Evolutionary conservation across 2,113 vertebrate genomes (phyloP).

Genomic region (Ciconia stormi): DNA sequence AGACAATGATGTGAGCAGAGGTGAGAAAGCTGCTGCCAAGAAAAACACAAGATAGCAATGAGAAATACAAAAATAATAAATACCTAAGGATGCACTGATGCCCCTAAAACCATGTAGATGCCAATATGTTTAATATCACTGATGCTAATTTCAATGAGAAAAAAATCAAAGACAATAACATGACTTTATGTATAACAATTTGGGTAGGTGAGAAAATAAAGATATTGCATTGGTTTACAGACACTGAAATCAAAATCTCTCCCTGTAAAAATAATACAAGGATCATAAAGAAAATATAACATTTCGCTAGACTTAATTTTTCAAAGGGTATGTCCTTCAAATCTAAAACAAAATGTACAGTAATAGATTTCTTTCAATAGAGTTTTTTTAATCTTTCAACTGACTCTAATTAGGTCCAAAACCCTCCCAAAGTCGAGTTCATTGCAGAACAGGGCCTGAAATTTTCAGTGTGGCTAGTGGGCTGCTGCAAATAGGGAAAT

Average conservation of each 20-base stretch:
- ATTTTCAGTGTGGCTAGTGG: not conserved
- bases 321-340: not conserved
- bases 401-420: not conserved
- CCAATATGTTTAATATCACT: not conserved
- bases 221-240: not conserved
- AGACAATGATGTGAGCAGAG: not conserved
- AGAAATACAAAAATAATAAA: not conserved
- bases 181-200: not conserved
- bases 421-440: not conserved
- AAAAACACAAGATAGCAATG: not conserved
- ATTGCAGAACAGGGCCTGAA: not conserved
- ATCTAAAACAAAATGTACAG: not conserved
- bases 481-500: not conserved
- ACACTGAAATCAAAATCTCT: not conserved
- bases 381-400: not conserved
- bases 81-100: not conserved
- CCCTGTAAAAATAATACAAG: not conserved
- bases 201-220: not conserved
- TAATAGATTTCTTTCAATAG: not conserved
- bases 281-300: not conserved
- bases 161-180: not conserved
- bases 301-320: not conserved
- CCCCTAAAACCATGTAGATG: not conserved
- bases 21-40: constrained; percentile 8
- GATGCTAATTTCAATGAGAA: not conserved